Conservation (phyloP, 1,140 invertebrate genomes). For the Mamestra configurata region DNA sequence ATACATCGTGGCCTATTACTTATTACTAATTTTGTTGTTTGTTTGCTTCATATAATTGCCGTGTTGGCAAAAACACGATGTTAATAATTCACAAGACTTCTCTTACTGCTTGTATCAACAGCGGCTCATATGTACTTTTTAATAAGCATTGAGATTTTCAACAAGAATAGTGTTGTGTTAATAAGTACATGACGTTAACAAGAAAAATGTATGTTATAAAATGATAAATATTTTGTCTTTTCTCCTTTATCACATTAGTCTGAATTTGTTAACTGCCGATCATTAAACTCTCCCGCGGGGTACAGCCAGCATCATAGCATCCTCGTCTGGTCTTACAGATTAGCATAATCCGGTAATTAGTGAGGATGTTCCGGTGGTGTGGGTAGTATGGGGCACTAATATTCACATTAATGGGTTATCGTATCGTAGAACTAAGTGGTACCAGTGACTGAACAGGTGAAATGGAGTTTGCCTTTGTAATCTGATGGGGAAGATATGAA, state of each 20-base stretch:
- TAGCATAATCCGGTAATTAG: constrained; percentile 31
- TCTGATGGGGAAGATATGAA: too few relatives aligned
- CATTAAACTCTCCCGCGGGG: not conserved
- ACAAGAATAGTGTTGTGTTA: not conserved
- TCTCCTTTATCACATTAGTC: too few relatives aligned
- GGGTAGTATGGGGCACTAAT: not conserved
- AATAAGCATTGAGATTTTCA: not conserved
- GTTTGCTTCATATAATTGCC: not conserved
- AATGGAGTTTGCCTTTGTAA: too few relatives aligned
- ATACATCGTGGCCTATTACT: too few relatives aligned
- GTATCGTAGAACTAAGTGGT: not conserved
- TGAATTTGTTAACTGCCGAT: not conserved
- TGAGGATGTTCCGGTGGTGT: not conserved
- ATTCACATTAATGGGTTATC: constrained; percentile 9
- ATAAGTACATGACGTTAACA: too few relatives aligned
- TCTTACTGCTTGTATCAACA: not conserved
- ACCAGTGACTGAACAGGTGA: too few relatives aligned
- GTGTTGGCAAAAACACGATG: not conserved
- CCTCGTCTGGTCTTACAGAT: not conserved
- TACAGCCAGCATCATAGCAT: not conserved
- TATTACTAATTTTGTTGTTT: not conserved
- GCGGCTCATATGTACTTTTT: not conserved
- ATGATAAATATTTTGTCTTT: too few relatives aligned
- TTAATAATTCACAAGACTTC: constrained; percentile 6
- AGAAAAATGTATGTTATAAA: too few relatives aligned